Evolutionary conservation across 2,888 invertebrate genomes (phyloP), one percentile per base, ranked within the genome.

Genomic region (Endotricha flammealis): DNA sequence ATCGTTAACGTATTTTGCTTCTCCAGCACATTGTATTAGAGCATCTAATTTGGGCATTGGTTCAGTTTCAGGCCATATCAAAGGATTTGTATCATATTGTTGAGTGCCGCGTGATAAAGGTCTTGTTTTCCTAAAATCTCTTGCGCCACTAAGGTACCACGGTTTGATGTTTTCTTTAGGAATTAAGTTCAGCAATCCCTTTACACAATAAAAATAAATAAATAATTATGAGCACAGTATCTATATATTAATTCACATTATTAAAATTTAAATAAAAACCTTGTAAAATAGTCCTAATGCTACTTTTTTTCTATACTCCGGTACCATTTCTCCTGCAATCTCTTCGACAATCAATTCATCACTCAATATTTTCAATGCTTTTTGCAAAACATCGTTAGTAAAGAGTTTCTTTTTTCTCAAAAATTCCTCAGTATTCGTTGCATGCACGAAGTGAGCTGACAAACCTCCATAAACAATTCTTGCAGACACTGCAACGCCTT

Each of bases 221-320:
- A n/a, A n/a, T n/a, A n/a, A 33, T 16, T 12, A 24, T 20, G 35
- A n/a, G n/a, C n/a, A n/a, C n/a, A 40, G 11, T 16, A 17, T 28
- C 14, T 25, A 2, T 32, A 24, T 7, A 4, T 27, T 11, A n/a
- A n/a, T n/a, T n/a, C n/a, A n/a, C n/a, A n/a, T n/a, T n/a, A n/a
- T n/a, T 25, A 16, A 8, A 12, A 12, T 28, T 50, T 67, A n/a
- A n/a, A n/a, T n/a, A n/a, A n/a, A n/a, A n/a, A 91, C 92, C 85
- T 92, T 93, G 60, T 92, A 93, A 51, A 92, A 89, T 5, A 93
- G 71, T 29, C 89, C 79, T 28, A 90, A 73, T 0, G 92, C 90
- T 11, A 92, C 73, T 20, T 82, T 76, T 50, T 87, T 89, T 27
- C 92, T 81, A 52, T 89, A 93, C 22, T 81, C 77, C 0, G 91